Base-by-base conservation (phyloP, 1,140 invertebrate genomes). In the Bathynomus jamesi region DNA sequence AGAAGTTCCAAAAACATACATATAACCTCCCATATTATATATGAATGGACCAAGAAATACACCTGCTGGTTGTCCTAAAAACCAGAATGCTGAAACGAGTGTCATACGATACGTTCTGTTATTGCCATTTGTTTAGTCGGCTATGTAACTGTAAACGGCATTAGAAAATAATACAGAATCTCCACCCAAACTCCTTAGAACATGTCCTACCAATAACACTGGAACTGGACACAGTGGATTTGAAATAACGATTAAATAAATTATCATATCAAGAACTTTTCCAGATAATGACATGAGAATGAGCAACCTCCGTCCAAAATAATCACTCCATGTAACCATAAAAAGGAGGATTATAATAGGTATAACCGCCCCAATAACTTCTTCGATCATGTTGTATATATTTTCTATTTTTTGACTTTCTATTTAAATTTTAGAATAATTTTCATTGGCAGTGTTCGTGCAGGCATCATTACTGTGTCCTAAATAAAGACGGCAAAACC, bases 101-200 rank as follows among this genome's bases (percentile, higher is more conserved):
- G 69, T 32, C 24, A 71, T 29, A 17, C 69, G 69, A n/a, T 27
- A 11, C 3, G 62, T 71, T 46, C 62, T 32, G 13, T n/a, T 21
- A 13, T 64, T 17, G 0, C 17, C 7, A 27, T 8, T 28, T 11
- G 70, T 46, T n/a, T 53, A 53, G 40, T 71, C 70, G 3, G 64
- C 64, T 28, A 71, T 66, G 63, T 60, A 71, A 40, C 70, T 71
- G 63, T 71, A 71, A 10, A 53, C 63, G 25, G 70, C 70, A 40
- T 65, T 71, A 8, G n/a, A 61, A 17, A 71, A 46, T 25, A 71
- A 11, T 3, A 53, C 24, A 0, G 0, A 10, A 0, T 64, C 70
- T 46, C 70, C 70, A 3, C 70, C 70, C 1, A 73, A 21, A 60
- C 67, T 66, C 46, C 67, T 21, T 25, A 67, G 28, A 46, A 74